These are phyloP conservation scores for Lophura nycthemera DNA, from an alignment of 2,113 vertebrate genomes.

Conservation along the genomic window DNA sequence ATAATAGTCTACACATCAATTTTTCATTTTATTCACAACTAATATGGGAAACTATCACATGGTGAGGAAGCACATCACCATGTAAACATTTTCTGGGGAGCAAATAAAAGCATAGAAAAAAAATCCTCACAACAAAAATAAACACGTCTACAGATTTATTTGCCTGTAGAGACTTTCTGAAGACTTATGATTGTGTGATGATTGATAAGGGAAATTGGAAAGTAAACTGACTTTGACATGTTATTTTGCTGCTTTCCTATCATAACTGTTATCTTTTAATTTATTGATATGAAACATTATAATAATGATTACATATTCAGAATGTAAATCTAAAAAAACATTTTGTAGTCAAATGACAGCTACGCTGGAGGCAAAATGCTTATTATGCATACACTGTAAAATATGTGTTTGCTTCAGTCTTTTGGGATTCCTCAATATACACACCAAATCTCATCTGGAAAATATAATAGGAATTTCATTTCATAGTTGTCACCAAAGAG, in stretches of 20 bases:
- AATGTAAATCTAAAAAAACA: background rate
- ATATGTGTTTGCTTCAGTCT: conserved; percentile 21
- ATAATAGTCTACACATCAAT: background rate
- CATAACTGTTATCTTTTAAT: background rate
- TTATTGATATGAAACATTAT: background rate
- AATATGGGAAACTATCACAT: background rate
- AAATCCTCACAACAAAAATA: background rate
- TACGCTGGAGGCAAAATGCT: conserved; percentile 32
- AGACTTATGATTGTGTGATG: background rate
- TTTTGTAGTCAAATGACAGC: conserved; percentile 18
- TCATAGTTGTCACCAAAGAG: conserved; percentile 13
- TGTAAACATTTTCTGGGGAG: background rate
- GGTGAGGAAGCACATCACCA: background rate
- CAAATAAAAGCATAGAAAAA: background rate
- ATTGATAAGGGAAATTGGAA: background rate
- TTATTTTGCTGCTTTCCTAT: background rate
- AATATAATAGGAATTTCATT: conserved; percentile 40
- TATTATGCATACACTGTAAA: conserved; percentile 32
- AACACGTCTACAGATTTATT: background rate
- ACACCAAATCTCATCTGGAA: conserved; percentile 11
- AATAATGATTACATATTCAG: background rate
- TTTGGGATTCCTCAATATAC: conserved; percentile 1
- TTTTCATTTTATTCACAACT: background rate
- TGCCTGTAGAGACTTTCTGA: background rate
- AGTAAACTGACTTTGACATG: conserved; percentile 7